Evolutionary conservation across 2,888 invertebrate species (phyloP).

Genomic region (Resseliella maxima): DNA sequence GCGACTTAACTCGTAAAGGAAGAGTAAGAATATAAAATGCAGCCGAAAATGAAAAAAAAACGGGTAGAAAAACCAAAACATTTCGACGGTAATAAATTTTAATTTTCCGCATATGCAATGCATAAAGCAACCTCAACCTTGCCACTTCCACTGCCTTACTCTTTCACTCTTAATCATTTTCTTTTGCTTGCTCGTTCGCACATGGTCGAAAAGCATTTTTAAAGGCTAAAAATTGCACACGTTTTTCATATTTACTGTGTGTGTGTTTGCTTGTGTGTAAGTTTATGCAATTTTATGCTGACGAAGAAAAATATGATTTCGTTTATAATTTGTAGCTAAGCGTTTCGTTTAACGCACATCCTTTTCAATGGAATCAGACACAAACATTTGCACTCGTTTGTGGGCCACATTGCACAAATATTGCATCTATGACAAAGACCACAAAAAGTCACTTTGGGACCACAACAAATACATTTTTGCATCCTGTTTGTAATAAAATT

Average conservation of each 20-base stretch:
- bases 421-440: conserved; percentile 39
- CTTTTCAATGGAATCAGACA: background rate
- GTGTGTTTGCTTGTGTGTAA: too few relatives aligned
- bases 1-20: background rate
- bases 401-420: conserved; percentile 3
- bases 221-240: conserved; percentile 11
- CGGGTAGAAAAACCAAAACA: conserved; percentile 15
- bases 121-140: background rate
- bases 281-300: conserved; percentile 41
- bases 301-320: conserved; percentile 48
- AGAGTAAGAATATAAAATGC: background rate
- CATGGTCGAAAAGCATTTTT: background rate
- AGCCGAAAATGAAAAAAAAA: background rate
- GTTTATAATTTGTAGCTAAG: conserved; percentile 38
- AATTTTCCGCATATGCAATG: conserved; percentile 37
- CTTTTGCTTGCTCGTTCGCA: background rate
- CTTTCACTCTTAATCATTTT: background rate
- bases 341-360: conserved; percentile 19
- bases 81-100: conserved; percentile 45
- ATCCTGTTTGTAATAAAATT: background rate
- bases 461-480: background rate
- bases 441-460: background rate
- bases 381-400: background rate
- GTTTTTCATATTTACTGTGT: background rate
- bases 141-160: background rate